Percentiles rank a stretch among this genome's conserved stretches.
Evolutionary conservation across 2,113 vertebrate genomes (phyloP).

Genomic region (Crotalus tigris): DNA sequence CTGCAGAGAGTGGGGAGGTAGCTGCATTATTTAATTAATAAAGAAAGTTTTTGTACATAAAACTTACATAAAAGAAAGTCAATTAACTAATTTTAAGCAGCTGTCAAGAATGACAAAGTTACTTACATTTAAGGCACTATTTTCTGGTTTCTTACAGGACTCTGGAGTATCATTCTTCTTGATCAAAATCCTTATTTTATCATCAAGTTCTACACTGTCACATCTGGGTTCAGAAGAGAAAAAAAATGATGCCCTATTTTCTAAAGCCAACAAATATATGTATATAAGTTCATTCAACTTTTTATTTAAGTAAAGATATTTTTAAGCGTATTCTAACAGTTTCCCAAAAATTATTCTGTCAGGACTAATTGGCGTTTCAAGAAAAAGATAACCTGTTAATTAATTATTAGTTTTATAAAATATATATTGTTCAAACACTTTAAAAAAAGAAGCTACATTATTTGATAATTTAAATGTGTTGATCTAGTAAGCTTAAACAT

Average conservation of each 20-base stretch:
- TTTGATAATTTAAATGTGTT: neutral
- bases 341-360: neutral
- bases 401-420: neutral
- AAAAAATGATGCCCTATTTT: neutral
- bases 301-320: neutral
- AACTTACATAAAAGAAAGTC: constrained; percentile 19
- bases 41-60: constrained; percentile 20
- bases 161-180: constrained; percentile 38
- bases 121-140: constrained; percentile 62
- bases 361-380: neutral
- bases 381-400: neutral
- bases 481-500: neutral
- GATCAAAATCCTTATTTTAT: constrained; percentile 65
- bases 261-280: neutral
- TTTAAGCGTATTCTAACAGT: neutral
- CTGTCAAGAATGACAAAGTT: constrained; percentile 20
- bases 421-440: neutral
- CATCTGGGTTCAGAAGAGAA: constrained; percentile 61
- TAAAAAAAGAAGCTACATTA: neutral
- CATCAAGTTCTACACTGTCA: constrained; percentile 72
- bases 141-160: neutral
- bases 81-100: neutral
- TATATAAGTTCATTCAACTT: neutral
- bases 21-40: constrained; percentile 39
- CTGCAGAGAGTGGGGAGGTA: neutral